These are phyloP conservation scores for Liposcelis brunnea DNA, from an alignment of 2,888 invertebrate species.

Conservation along the genomic window DNA sequence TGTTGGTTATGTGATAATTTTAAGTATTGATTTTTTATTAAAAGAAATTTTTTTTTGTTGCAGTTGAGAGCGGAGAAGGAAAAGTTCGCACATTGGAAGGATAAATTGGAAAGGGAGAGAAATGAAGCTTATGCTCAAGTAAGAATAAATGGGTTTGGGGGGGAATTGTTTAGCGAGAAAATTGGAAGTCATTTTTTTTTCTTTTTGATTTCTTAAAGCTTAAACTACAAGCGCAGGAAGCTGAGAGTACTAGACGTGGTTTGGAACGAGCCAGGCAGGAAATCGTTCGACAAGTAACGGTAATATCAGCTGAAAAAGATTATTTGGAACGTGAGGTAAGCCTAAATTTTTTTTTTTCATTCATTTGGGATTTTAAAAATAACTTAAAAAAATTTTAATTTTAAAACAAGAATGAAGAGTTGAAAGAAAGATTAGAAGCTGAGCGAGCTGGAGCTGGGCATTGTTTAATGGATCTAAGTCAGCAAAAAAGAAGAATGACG, in stretches of 20 bases:
- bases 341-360: conserved; percentile 6
- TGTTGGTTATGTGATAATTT: neutral
- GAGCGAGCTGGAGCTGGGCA: conserved; percentile 33
- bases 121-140: conserved; percentile 31
- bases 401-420: conserved; percentile 32
- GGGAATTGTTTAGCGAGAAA: no score
- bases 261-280: conserved; percentile 39
- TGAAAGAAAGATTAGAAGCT: conserved; percentile 35
- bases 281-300: conserved; percentile 38
- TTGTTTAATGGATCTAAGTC: conserved; percentile 23
- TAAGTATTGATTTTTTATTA: neutral
- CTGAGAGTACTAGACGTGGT: conserved; percentile 35
- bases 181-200: neutral
- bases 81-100: conserved; percentile 29
- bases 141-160: no score
- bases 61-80: conserved; percentile 32
- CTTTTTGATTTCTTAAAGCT: conserved; percentile 25
- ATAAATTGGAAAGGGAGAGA: conserved; percentile 29
- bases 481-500: conserved; percentile 27
- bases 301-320: conserved; percentile 37
- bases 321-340: conserved; percentile 36
- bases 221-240: conserved; percentile 36
- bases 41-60: conserved; percentile 17
- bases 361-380: neutral
- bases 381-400: no score